Percentiles rank a stretch among this genome's conserved stretches.
Conservation (phyloP, 2,113 vertebrate genomes). For the Bathybates hornii region DNA sequence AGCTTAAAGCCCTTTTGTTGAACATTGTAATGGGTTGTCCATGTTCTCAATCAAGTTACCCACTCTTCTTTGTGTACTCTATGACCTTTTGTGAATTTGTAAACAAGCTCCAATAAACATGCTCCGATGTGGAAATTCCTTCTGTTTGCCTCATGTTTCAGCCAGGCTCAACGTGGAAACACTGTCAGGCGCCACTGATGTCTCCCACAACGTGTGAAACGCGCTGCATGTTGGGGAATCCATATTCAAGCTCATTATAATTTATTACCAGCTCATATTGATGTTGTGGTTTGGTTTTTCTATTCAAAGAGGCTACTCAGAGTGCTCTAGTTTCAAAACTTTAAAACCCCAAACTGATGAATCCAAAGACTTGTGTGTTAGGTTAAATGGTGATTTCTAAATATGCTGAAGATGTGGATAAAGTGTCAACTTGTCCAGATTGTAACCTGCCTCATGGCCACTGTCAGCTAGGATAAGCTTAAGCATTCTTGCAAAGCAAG, state of each 20-base stretch:
- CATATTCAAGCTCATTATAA: neutral
- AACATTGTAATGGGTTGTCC: neutral
- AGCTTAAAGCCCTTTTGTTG: neutral
- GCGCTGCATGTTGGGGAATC: neutral
- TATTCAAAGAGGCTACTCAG: neutral
- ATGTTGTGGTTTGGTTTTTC: neutral
- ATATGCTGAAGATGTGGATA: neutral
- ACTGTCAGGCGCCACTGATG: neutral
- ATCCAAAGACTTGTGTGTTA: accelerated
- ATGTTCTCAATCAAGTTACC: neutral
- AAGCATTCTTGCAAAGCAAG: neutral
- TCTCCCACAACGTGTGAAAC: neutral
- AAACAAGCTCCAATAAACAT: neutral
- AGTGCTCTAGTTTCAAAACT: neutral
- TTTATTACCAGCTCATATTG: neutral
- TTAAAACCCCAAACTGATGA: neutral
- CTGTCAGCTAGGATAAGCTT: neutral
- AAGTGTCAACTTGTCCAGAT: neutral
- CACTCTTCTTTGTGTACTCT: neutral
- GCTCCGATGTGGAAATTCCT: neutral
- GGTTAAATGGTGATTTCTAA: neutral
- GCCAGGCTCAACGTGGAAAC: neutral
- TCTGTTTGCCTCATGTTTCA: neutral
- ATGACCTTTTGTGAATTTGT: neutral
- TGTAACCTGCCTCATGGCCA: neutral